phyloP scores from a whole-genome alignment of 2,113 vertebrate genomes.

The Speoplatyrhinus poulsoni region DNA sequence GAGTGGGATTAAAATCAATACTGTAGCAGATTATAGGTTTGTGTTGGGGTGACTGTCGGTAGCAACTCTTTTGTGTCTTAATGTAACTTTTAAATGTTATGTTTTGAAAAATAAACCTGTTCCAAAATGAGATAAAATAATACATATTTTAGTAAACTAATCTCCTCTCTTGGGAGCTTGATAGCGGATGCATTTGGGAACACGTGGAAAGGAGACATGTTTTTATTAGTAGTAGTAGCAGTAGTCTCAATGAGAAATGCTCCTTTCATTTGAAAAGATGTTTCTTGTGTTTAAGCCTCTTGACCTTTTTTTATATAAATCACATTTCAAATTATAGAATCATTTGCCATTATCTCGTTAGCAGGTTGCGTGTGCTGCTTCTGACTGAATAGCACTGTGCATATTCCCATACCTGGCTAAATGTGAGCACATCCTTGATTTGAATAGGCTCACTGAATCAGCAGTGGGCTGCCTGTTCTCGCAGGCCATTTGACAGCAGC shows the following conservation, averaged over 20 bases:
- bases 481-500: slow-evolving; percentile 26
- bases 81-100: slow-evolving; percentile 1
- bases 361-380: neutral
- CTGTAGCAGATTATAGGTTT: too few species aligned
- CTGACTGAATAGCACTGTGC: slow-evolving; percentile 12
- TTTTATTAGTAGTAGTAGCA: slow-evolving; percentile 9
- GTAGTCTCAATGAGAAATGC: slow-evolving; percentile 15
- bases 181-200: slow-evolving; percentile 20
- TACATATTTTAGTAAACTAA: slow-evolving; percentile 1
- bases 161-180: neutral
- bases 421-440: slow-evolving; percentile 16
- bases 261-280: slow-evolving; percentile 36
- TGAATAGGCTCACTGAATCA: slow-evolving; percentile 24
- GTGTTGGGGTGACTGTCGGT: too few species aligned
- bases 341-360: neutral
- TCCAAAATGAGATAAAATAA: neutral
- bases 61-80: too few species aligned
- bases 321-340: too few species aligned
- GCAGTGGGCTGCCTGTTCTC: slow-evolving; percentile 22
- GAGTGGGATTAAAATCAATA: too few species aligned
- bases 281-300: slow-evolving; percentile 41
- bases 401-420: neutral
- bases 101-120: slow-evolving; percentile 7
- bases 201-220: slow-evolving; percentile 25
- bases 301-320: neutral